Conservation (phyloP, 2,888 invertebrate species). For the Theretra japonica region DNA sequence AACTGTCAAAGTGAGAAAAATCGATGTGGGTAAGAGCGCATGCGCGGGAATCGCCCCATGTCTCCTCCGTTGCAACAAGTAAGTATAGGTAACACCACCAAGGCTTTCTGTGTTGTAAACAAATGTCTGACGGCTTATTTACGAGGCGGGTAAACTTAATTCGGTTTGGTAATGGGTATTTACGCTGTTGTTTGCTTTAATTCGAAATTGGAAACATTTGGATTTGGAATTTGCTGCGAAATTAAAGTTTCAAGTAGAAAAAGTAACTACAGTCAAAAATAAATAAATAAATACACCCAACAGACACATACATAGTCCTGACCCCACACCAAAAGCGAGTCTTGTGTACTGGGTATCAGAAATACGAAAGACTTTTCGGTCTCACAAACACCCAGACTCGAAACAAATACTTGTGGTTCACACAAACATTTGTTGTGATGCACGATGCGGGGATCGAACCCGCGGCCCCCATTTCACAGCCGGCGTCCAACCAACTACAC, state of each 20-base stretch:
- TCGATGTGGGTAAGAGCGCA: slow-evolving; percentile 77
- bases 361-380: no score
- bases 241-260: not conserved
- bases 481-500: no score
- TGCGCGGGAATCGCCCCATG: slow-evolving; percentile 62
- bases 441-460: no score
- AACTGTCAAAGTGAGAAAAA: slow-evolving; percentile 83
- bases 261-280: not conserved
- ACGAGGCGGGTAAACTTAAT: slow-evolving; percentile 17
- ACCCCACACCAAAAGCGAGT: no score
- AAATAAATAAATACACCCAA: no score
- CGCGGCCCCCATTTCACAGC: no score
- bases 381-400: no score
- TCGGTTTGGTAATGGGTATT: slow-evolving; percentile 18
- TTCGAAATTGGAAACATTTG: slow-evolving; percentile 4
- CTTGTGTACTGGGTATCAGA: no score
- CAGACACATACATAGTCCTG: no score
- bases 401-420: no score
- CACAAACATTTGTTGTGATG: no score
- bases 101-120: slow-evolving; percentile 18
- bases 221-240: not conserved
- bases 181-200: slow-evolving; percentile 12
- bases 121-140: slow-evolving; percentile 24
- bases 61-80: slow-evolving; percentile 46
- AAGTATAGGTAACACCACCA: slow-evolving; percentile 21